These are phyloP conservation scores for Elaphurus davidianus DNA, from an alignment of 2,113 vertebrate genomes.

Conservation along the genomic window DNA sequence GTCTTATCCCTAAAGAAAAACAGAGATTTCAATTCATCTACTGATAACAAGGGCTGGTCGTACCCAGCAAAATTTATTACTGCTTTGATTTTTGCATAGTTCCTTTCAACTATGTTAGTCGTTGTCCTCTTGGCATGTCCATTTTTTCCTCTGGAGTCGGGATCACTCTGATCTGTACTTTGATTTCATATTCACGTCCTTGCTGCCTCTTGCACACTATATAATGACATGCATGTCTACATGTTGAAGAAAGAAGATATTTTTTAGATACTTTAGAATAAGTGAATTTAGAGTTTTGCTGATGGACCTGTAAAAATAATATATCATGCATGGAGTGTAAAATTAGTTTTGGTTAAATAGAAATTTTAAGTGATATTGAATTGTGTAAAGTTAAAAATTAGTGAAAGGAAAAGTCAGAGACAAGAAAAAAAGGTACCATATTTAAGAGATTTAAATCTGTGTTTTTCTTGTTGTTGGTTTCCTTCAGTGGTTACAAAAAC, in stretches of 20 bases:
- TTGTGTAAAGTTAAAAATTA: not conserved
- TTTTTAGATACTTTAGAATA: not conserved
- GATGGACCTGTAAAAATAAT: not conserved
- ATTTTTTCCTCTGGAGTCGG: not conserved
- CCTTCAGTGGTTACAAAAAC: not conserved
- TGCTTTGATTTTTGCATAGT: slow-evolving; percentile 16
- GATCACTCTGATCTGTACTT: not conserved
- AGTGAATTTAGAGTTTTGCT: not conserved
- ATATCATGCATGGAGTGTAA: rapidly evolving
- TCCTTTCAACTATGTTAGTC: not conserved
- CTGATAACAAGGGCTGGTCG: not conserved
- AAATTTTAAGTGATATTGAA: not conserved
- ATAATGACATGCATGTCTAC: not conserved
- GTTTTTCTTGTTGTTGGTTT: not conserved
- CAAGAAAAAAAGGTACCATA: not conserved
- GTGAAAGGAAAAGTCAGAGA: not conserved
- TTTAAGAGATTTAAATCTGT: not conserved
- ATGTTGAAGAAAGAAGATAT: not conserved
- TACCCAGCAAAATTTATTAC: slow-evolving; percentile 27
- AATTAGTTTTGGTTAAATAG: not conserved
- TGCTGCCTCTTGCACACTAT: not conserved
- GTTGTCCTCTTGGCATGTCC: not conserved
- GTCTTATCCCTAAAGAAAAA: not conserved
- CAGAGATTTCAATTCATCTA: not conserved
- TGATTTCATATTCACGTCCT: slow-evolving; percentile 6